A percentile compares a stretch with the other conserved stretches of the same genome.
Conservation (phyloP, 2,113 vertebrate species). For the Cichladusa arquata region DNA sequence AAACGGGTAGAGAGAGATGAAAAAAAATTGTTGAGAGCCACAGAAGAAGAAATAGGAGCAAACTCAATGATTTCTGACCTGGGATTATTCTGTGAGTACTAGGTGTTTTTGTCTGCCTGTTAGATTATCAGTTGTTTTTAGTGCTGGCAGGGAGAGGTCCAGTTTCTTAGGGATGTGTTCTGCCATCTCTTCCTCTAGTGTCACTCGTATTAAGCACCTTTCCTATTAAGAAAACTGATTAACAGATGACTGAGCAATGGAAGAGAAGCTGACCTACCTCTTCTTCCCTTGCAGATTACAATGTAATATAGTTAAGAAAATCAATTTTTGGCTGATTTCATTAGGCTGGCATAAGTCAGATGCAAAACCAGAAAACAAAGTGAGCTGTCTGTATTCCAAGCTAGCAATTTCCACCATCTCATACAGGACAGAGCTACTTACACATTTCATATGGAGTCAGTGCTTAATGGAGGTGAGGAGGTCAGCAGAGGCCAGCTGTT, state of each 20-base stretch:
- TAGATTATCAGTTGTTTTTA: neutral
- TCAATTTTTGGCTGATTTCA: neutral
- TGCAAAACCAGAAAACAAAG: neutral
- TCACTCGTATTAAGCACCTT: neutral
- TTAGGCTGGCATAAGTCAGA: neutral
- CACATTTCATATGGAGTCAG: neutral
- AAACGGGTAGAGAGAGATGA: neutral
- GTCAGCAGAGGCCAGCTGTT: conserved; percentile 4
- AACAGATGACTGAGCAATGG: neutral
- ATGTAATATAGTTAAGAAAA: neutral
- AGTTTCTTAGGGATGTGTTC: neutral
- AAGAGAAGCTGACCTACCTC: neutral
- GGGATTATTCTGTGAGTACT: neutral
- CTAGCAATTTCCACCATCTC: neutral
- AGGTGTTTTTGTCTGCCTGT: neutral
- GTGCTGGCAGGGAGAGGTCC: neutral
- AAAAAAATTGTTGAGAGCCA: neutral
- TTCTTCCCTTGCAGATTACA: neutral
- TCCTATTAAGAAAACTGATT: neutral
- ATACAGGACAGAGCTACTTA: neutral
- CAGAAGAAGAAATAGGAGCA: neutral
- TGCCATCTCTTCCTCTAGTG: neutral
- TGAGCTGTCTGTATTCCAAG: neutral
- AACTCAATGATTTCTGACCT: neutral
- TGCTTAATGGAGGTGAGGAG: conserved; percentile 55